Evolutionary conservation across 2,113 vertebrate genomes (phyloP).

Genomic region (Paratilapia polleni): DNA sequence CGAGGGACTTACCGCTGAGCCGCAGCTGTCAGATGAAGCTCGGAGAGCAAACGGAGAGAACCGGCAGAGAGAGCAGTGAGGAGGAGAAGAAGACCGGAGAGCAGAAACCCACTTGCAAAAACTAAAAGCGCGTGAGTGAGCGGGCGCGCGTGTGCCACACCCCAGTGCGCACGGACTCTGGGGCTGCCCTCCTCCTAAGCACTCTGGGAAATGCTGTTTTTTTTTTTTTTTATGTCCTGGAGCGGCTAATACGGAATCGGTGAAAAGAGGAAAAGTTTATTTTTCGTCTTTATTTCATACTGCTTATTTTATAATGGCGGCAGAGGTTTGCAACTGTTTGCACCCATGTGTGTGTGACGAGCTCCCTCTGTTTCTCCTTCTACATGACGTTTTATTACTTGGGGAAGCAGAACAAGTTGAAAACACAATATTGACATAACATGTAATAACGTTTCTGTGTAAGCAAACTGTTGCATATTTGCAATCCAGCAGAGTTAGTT

Average conservation of each 20-base stretch:
- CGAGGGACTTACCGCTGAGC: slow-evolving; percentile 53
- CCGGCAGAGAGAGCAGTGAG: neutral
- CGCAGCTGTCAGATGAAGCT: slow-evolving; percentile 24
- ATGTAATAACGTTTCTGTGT: neutral
- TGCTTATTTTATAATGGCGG: neutral
- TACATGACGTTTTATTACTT: neutral
- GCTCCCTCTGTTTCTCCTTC: neutral
- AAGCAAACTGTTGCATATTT: neutral
- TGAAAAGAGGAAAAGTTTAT: fast-evolving
- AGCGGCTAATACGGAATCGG: fast-evolving
- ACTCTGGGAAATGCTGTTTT: slow-evolving; percentile 58
- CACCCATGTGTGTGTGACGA: neutral
- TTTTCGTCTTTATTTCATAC: neutral
- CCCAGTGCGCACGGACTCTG: slow-evolving; percentile 2
- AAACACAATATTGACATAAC: neutral
- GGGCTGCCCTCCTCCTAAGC: neutral
- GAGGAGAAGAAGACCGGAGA: slow-evolving; percentile 4
- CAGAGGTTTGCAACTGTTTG: neutral
- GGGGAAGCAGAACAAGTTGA: neutral
- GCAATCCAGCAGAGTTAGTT: neutral
- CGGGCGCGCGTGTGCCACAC: slow-evolving; percentile 53
- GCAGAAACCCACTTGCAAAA: slow-evolving; percentile 2
- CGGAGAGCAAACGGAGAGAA: neutral
- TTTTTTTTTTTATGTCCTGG: neutral
- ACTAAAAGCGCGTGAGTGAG: slow-evolving; percentile 26